Evolutionary conservation across 1,140 invertebrate species (phyloP), one percentile per base, ranked within the genome.

Genomic region (Polyergus mexicanus): DNA sequence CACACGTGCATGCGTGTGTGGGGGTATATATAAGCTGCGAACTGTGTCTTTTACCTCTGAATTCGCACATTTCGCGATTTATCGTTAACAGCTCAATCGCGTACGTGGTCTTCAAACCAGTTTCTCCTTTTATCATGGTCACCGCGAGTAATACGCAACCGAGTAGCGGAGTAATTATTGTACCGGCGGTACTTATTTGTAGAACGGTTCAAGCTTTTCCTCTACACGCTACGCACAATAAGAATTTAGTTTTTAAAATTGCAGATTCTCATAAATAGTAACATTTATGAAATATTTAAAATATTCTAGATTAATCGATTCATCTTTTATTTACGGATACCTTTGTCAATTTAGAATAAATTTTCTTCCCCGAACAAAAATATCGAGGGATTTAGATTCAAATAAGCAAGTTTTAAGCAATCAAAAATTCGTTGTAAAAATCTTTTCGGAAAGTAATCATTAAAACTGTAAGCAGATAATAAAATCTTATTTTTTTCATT

Each of bases 81-180:
- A 94, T 93, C 92, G 92, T 91, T 92, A 92, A 93, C 93, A 86
- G 92, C 92, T 93, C 90, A 93, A 94, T 94, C 92, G 88, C 85
- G 69, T 85, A 86, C 84, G 75, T 87, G 32, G 86, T 81, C 89
- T 88, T 88, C 84, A 80, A 84, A 89, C 88, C 84, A 88, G 88
- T 91, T 91, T 85, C 90, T 88, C 85, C 58, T 88, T 90, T 91
- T 91, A 91, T 91, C 90, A 84, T 74, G 89, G 85, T 75, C 77
- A 88, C 86, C 62, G 69, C 51, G 60, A 63, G 69, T 87, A 83
- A 83, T 85, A 87, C 89, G 89, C 91, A 93, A 93, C 89, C 86
- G 87, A 88, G 91, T 90, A 93, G 90, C 88, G 86, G 91, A 93
- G 92, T 93, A 94, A 94, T 94, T 94, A 93, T 93, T 92, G 89